These are phyloP conservation scores for Amaurobius ferox DNA, from an alignment of 2,888 invertebrate genomes.

Conservation along the genomic window DNA sequence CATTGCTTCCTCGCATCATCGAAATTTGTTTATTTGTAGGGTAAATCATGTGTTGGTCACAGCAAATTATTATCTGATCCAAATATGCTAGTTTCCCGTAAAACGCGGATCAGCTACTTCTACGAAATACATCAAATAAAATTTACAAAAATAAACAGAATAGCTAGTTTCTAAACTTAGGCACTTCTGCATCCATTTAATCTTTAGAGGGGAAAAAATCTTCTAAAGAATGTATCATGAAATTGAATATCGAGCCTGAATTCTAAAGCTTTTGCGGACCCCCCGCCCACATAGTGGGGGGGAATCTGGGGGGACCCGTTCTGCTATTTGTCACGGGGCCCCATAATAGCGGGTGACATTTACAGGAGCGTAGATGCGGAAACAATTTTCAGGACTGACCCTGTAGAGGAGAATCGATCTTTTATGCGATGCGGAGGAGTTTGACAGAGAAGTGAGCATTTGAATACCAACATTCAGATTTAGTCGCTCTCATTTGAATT, in stretches of 20 bases:
- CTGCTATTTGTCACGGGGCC: conserved; percentile 33
- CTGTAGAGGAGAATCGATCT: conserved; percentile 19
- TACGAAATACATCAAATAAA: too few relatives aligned
- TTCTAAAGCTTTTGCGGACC: conserved; percentile 9
- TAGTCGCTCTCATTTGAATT: too few relatives aligned
- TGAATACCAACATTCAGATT: too few relatives aligned
- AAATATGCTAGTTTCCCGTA: too few relatives aligned
- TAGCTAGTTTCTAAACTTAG: background rate
- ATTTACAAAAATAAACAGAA: conserved; percentile 14
- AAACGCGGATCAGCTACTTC: too few relatives aligned
- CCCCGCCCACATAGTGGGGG: background rate
- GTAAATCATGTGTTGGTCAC: too few relatives aligned
- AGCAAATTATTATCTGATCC: too few relatives aligned
- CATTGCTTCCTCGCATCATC: too few relatives aligned
- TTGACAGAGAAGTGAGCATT: background rate
- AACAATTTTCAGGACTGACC: conserved; percentile 32
- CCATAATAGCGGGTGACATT: conserved; percentile 21
- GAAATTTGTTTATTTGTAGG: too few relatives aligned
- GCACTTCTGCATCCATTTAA: background rate
- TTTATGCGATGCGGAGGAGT: background rate
- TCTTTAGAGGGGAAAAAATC: background rate
- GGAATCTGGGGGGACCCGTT: conserved; percentile 12
- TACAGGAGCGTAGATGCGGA: conserved; percentile 35
- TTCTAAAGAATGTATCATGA: conserved; percentile 23
- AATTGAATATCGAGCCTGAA: conserved; percentile 25